Evolutionary conservation across 2,888 invertebrate genomes (phyloP), one percentile per base, ranked within the genome.

Genomic region (Phytoseiulus persimilis): DNA sequence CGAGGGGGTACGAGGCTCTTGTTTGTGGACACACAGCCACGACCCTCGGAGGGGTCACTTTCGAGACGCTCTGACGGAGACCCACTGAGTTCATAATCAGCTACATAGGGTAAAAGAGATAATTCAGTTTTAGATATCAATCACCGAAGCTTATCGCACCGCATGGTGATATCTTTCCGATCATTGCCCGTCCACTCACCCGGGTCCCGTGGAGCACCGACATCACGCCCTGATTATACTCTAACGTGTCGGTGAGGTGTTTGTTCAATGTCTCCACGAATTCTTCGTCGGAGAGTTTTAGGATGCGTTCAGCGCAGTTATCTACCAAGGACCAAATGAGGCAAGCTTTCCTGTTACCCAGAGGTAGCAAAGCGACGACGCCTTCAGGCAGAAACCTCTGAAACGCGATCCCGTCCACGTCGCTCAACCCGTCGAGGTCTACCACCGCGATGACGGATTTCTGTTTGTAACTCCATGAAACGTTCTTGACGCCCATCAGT

Each of bases 371-470:
- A 18, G 94, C 94, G 83, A 94, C 92, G 2, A 94, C 94, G 32
- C 94, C 94, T 39, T 93, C 92, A 6, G 93, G 92, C 23, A 93
- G 92, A 91, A 94, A 94, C 90, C 94, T 91, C 91, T 94, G 94
- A 93, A 94, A 94, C 0, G 94, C 94, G n/a, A 93, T 93, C 90
- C 92, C 92, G 91, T 94, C 94, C 28, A 91, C 92, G n/a, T 91
- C 91, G 28, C 83, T 33, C 18, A 83, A 32, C 83, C 91, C 89
- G 31, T 90, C 32, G 11, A 91, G 89, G 83, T 90, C 90, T 65
- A 99, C 93, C 0, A 98, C 98, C 0, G 98, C 98, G 0, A 99
- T 98, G 32, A 99, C 94, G 9, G 96, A 98, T 94, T 95, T 95
- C 92, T 98, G 97, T 89, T 96, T 94, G 92, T 99, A 99, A 91